Evolutionary conservation across 2,888 invertebrate species (phyloP), one percentile per base, ranked within the genome.

Genomic region (Oxytorus armatus): DNA sequence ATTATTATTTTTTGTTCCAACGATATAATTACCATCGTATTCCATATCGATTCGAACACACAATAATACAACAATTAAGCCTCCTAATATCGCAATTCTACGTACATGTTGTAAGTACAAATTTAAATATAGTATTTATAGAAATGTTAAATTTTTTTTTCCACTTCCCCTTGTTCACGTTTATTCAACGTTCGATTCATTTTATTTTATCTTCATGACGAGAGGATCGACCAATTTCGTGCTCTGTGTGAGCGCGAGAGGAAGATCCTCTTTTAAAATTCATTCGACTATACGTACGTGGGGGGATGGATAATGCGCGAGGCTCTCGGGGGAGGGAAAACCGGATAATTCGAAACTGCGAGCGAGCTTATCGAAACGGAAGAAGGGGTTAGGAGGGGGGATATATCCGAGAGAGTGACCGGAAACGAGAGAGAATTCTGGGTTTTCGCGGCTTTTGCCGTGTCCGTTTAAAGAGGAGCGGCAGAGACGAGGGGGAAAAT

Each of bases 291-390:
- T n/a, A 14, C 10, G 21, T 21, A 7, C 10, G 18, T 14, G 49
- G n/a, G n/a, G n/a, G n/a, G n/a, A n/a, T 36, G 36, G 36, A 21
- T 14, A 39, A 10, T 10, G 5, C 25, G 18, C 33, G 4, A 23
- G 5, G 21, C 23, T 53, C 23, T 51, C 51, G 8, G n/a, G 29
- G 69, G 29, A 29, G 16, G 49, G 75, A 8, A 59, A 70, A 70
- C 68, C 65, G 57, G 75, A 70, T 79, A 79, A 79, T 79, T 76
- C 70, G 75, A 53, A 76, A 75, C 53, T 66, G 57, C 44, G 36
- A 29, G 39, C 39, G 36, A 68, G 79, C 70, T 79, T 79, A 75
- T 79, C 70, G 75, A 65, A 47, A 66, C 51, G n/a, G 21, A 44
- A 63, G 63, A 42, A 18, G 23, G 53, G 73, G 49, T 2, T 44